These are phyloP conservation scores for Poecilia velifera DNA, from an alignment of 2,797 vertebrate genomes.

Conservation along the genomic window DNA sequence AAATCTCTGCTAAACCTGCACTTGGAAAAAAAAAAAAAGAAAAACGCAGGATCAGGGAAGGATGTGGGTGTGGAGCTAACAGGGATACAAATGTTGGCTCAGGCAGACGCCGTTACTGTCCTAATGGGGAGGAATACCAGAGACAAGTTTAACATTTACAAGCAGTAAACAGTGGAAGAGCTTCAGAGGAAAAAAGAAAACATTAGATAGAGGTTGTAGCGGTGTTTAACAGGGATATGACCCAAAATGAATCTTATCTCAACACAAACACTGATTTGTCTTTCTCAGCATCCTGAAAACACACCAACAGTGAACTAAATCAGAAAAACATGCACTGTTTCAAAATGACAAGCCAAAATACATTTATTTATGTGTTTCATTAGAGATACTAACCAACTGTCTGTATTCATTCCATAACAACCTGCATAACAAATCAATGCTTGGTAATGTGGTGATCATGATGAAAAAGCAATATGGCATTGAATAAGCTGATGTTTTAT, in stretches of 20 bases:
- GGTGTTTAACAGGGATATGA: background rate
- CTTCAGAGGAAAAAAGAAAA: background rate
- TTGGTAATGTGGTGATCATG: background rate
- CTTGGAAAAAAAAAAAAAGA: background rate
- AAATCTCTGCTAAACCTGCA: conserved; percentile 43
- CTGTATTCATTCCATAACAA: background rate
- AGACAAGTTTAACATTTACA: background rate
- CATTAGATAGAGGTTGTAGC: background rate
- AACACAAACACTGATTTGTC: background rate
- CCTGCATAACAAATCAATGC: background rate
- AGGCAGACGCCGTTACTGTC: conserved; percentile 2
- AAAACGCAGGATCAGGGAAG: conserved; percentile 3
- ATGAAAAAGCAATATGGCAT: too few species aligned
- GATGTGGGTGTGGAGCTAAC: background rate
- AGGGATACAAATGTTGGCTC: conserved; percentile 1
- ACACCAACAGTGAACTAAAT: background rate
- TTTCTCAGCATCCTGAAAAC: background rate
- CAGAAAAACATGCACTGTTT: background rate
- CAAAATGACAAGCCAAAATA: background rate
- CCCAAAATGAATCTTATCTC: background rate
- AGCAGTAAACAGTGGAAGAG: background rate
- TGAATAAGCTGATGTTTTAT: too few species aligned
- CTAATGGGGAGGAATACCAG: conserved; percentile 5
- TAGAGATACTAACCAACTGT: background rate
- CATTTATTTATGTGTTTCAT: background rate